Base-by-base conservation (phyloP, 2,888 invertebrate genomes). In the Xanthorhoe spadicearia region DNA sequence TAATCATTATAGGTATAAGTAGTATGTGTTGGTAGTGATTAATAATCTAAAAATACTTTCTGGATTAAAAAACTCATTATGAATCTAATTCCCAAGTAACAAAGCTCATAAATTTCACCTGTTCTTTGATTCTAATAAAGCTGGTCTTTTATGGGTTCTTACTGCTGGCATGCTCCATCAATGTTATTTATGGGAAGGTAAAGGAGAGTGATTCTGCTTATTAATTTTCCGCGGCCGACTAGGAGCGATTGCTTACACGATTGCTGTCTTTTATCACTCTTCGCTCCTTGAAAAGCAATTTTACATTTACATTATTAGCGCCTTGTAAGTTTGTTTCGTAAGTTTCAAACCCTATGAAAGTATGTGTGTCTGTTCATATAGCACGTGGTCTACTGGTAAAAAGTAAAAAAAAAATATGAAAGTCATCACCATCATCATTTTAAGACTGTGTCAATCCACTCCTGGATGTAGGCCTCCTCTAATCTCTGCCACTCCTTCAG, bases 151-250 rank as follows among this genome's bases (percentile, higher is more conserved):
- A 90, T 81, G 83, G 86, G 81, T 83, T 80, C 79, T 84, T 81
- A 87, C 84, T 84, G 86, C 80, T 86, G 82, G 79, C 81, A 86
- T 86, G 83, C 80, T 81, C 86, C 87, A 88, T 91, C 88, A 88
- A 87, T 85, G 83, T 89, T 85, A 90, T 91, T 91, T 91, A 91
- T 86, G 86, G 78, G 83, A 74, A 84, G 85, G 85, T 87, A 85
- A 88, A 85, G 86, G 87, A 87, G 86, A 90, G 86, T 88, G 84
- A 90, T 90, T 89, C 80, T 79, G 84, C 85, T 90, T 90, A 90
- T 90, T 91, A 91, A 92, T 91, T 90, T 90, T 81, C 77, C 79
- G 80, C 81, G 83, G 83, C 80, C 81, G 81, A 84, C 81, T 70
- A 85, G 87, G 87, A 84, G 87, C 76, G 87, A 85, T 85, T 77